These are phyloP conservation scores for Drymodes brunneopygia DNA, from an alignment of 2,113 vertebrate genomes.

Conservation along the genomic window DNA sequence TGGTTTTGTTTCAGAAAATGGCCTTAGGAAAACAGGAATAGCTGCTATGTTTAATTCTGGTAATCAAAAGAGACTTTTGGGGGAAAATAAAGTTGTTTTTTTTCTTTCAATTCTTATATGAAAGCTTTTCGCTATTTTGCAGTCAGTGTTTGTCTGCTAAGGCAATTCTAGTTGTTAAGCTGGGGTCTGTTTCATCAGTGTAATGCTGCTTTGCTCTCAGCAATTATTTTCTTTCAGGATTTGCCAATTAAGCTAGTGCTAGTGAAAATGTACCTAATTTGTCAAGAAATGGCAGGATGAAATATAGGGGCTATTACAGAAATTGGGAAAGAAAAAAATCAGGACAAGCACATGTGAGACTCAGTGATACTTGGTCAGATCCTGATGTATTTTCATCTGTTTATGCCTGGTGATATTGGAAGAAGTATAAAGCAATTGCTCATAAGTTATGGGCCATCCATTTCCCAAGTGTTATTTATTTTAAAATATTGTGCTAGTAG, in stretches of 20 bases:
- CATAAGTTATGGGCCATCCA: background rate
- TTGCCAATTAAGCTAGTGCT: slow-evolving; percentile 30
- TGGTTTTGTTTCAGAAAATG: background rate
- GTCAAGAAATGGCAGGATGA: slow-evolving; percentile 14
- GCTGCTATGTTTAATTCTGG: background rate
- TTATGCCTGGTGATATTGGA: background rate
- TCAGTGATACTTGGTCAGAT: background rate
- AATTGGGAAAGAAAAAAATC: background rate
- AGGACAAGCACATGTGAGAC: background rate
- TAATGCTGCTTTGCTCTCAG: slow-evolving; percentile 4
- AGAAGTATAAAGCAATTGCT: background rate
- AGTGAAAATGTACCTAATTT: slow-evolving; percentile 32
- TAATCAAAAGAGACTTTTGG: background rate
- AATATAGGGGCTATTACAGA: background rate
- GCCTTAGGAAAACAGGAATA: background rate
- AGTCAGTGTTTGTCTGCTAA: background rate
- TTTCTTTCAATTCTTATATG: background rate
- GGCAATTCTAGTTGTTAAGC: background rate
- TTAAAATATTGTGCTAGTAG: background rate
- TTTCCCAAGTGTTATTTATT: background rate
- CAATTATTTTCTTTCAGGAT: slow-evolving; percentile 36
- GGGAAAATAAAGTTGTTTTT: background rate
- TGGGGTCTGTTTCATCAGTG: background rate
- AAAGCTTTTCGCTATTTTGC: background rate
- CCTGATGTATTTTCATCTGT: background rate